These are phyloP conservation scores for Luehdorfia chinensis DNA, from an alignment of 1,140 invertebrate species.

Conservation along the genomic window DNA sequence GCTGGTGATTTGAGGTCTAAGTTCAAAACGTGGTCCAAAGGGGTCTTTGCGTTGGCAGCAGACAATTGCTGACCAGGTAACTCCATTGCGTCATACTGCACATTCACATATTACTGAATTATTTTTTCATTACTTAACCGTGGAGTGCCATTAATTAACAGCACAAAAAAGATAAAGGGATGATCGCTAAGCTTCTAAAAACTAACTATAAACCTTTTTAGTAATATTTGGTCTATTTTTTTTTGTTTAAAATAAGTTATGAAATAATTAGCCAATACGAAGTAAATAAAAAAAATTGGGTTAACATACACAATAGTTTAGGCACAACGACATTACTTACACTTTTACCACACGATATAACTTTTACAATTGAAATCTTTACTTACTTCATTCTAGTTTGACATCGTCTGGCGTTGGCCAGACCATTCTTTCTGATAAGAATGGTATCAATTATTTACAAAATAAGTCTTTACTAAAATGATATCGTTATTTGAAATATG, in stretches of 20 bases:
- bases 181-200: too few species aligned
- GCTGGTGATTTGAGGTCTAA: conserved; percentile 53
- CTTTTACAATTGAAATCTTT: too few species aligned
- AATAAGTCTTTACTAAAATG: background rate
- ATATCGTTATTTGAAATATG: conserved; percentile 1
- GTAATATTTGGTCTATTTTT: background rate
- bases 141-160: too few species aligned
- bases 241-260: background rate
- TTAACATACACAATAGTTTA: too few species aligned
- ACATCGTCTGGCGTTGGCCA: conserved; percentile 51
- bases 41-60: conserved; percentile 40
- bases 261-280: background rate
- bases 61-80: conserved; percentile 55
- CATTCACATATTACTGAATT: background rate
- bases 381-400: conserved; percentile 49
- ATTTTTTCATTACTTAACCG: background rate
- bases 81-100: conserved; percentile 60
- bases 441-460: background rate
- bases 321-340: too few species aligned
- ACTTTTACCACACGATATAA: too few species aligned
- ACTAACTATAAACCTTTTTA: background rate
- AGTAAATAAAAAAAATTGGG: too few species aligned
- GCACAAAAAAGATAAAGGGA: too few species aligned
- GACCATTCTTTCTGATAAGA: conserved; percentile 36
- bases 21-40: conserved; percentile 51